Base-by-base conservation (phyloP, 1,140 invertebrate species). In the Philotrypesis tridentata region DNA sequence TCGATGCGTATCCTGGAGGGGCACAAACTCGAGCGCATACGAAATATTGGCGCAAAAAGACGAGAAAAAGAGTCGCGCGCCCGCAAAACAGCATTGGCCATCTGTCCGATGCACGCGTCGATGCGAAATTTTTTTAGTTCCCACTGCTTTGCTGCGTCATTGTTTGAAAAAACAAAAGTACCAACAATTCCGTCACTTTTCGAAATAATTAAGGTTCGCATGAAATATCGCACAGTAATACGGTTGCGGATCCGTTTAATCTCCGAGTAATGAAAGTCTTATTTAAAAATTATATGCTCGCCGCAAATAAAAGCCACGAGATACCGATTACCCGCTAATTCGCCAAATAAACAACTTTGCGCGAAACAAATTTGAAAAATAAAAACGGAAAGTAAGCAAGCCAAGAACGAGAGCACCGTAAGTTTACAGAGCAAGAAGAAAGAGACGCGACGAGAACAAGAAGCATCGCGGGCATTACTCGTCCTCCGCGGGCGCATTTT, bases 1-100 rank as follows among this genome's bases (percentile, higher is more conserved):
- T 77, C 75, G 70, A 73, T 55, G 55, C 40, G 68, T 72, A 78
- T 72, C 43, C 37, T n/a, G 27, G 33, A 63, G 55, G 61, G 77
- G 74, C 40, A 81, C 37, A 75, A 60, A 61, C 4, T 12, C 60
- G 17, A 43, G 9, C 2, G n/a, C 2, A n/a, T 71, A 11, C 9
- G 43, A 72, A 78, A 63, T 71, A 77, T 77, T n/a, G n/a, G n/a
- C n/a, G 68, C 67, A 77, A 61, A 65, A 70, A 31, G 70, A 12
- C 75, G 23, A 61, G 75, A 68, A 21, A 43, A 11, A 73, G 29
- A 25, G 25, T 40, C 31, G 73, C 37, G 27, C 7, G 29, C 21
- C 8, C 25, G n/a, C 27, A 67, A 74, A 73, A 74, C 29, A 1
- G 17, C 31, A 48, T 77, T 82, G 27, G 72, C 80, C 80, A 82